These are phyloP conservation scores for Lasioglossum calceatum DNA, from an alignment of 2,888 invertebrate genomes.

Conservation along the genomic window DNA sequence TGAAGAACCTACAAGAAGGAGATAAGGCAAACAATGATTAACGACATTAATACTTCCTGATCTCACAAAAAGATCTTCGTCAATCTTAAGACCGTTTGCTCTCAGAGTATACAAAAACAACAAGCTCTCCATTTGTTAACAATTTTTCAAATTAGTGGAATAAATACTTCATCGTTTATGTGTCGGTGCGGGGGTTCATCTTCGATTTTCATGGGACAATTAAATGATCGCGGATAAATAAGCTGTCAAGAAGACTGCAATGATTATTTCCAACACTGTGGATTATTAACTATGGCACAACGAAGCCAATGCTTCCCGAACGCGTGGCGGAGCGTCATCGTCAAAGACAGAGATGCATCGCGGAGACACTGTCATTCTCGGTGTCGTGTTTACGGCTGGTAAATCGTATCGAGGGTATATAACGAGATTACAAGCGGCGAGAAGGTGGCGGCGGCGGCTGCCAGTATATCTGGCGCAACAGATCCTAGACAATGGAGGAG, in stretches of 20 bases:
- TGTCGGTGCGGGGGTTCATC: too few relatives aligned
- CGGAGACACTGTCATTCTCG: too few relatives aligned
- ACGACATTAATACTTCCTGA: neutral
- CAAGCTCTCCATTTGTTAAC: neutral
- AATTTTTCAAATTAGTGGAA: neutral
- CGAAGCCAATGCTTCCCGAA: neutral
- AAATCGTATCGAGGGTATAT: neutral
- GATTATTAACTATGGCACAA: neutral
- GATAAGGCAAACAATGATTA: neutral
- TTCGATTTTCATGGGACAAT: neutral
- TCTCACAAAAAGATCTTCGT: neutral
- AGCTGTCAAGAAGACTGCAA: neutral
- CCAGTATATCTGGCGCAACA: slow-evolving; percentile 24
- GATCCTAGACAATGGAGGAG: slow-evolving; percentile 54
- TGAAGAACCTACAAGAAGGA: neutral
- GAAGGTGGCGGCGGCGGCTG: neutral
- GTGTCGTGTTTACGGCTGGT: neutral
- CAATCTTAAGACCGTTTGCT: neutral
- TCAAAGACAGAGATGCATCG: neutral
- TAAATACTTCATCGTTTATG: neutral
- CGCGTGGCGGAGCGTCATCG: neutral
- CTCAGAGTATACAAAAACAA: neutral
- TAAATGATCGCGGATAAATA: neutral
- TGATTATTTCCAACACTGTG: neutral
- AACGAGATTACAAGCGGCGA: slow-evolving; percentile 12